Evolutionary conservation across 2,113 vertebrate genomes (phyloP), one percentile per base, ranked within the genome.

Genomic region (Platanista minor): DNA sequence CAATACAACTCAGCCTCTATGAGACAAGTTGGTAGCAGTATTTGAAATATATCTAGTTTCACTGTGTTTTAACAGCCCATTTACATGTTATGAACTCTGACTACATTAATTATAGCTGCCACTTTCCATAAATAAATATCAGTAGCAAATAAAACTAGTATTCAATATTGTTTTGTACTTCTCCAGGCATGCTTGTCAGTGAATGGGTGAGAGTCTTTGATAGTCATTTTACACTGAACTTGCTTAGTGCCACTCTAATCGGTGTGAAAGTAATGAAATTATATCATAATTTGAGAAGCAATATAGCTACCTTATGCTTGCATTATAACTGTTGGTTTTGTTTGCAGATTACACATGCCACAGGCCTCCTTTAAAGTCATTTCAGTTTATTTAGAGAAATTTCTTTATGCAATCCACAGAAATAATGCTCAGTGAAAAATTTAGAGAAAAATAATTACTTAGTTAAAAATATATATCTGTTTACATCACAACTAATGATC

Each of bases 81-180:
- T 98, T 98, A 82, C 96, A 94, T 97, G 96, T 95, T 43, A 0
- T 93, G 52, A 97, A 98, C 18, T 94, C 43, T 98, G 97, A 97
- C 21, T 86, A 31, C 74, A 96, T 98, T 98, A 98, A 98, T 98
- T 98, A 97, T 93, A 97, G 90, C 92, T 98, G 91, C 69, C n/a
- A 98, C 81, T 89, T 95, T 96, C 96, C 97, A 98, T 97, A 98
- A 98, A 97, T 97, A 97, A 97, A 87, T 96, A 69, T 31, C 43
- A 97, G 90, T 18, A 49, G 87, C 81, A 98, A 98, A 97, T 93
- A 97, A 95, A 75, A 71, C 36, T 97, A 97, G 31, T 93, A 85
- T 97, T 98, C 96, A 97, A 92, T 98, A 96, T 62, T 96, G 2
- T 97, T 98, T 93, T 90, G 20, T 80, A 96, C 27, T 98, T 97